Evolutionary conservation across 2,797 vertebrate species (phyloP).

Genomic region (Microcaecilia unicolor): DNA sequence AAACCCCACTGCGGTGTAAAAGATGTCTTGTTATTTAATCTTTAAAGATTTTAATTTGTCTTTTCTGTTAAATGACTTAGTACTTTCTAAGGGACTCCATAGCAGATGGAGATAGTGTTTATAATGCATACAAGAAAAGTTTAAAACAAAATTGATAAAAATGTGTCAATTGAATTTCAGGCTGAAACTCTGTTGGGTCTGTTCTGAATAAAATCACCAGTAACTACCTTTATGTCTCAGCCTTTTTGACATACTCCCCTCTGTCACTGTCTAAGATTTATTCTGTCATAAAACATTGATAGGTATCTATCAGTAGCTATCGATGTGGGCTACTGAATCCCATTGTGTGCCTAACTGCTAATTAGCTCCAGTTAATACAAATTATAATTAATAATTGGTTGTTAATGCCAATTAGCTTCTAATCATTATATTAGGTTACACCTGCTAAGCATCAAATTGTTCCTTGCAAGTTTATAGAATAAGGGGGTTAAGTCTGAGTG

Average conservation of each 20-base stretch:
- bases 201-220: conserved; percentile 61
- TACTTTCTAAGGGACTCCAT: conserved; percentile 42
- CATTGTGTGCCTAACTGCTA: too few species aligned
- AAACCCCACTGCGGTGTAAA: conserved; percentile 38
- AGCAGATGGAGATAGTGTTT: conserved; percentile 44
- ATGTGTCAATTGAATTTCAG: conserved; percentile 43
- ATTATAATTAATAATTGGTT: too few species aligned
- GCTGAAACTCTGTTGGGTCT: conserved; percentile 49
- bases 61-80: conserved; percentile 39
- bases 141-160: too few species aligned
- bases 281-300: background rate
- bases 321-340: too few species aligned
- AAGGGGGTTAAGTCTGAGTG: too few species aligned
- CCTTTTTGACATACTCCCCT: conserved; percentile 35
- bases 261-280: background rate
- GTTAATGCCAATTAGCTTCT: too few species aligned
- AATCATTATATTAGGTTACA: too few species aligned
- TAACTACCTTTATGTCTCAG: conserved; percentile 36
- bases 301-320: too few species aligned
- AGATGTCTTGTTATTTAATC: conserved; percentile 46
- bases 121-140: conserved; percentile 29
- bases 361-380: too few species aligned
- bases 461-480: too few species aligned
- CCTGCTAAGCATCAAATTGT: too few species aligned
- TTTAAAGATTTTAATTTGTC: conserved; percentile 40